Evolutionary conservation across 2,888 invertebrate genomes (phyloP).

Genomic region (Lymantria monacha): DNA sequence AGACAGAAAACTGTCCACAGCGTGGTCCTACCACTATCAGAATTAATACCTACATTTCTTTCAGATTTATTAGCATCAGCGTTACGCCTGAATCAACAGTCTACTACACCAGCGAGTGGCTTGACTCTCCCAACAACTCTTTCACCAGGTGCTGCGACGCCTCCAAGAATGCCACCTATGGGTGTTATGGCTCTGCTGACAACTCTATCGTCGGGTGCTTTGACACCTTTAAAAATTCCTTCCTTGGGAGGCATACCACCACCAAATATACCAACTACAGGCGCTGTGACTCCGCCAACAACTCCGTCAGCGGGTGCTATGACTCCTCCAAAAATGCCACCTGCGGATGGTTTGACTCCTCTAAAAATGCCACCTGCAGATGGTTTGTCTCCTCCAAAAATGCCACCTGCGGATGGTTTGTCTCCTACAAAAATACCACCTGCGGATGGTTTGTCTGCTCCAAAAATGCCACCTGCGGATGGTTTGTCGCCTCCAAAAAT

Average conservation of each 20-base stretch:
- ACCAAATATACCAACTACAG: background rate
- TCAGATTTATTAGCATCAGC: too few relatives aligned
- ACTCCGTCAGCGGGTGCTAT: background rate
- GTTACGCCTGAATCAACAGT: too few relatives aligned
- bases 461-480: background rate
- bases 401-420: background rate
- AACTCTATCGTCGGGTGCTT: background rate
- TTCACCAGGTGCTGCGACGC: too few relatives aligned
- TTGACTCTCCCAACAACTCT: too few relatives aligned
- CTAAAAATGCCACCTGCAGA: background rate
- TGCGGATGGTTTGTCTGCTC: background rate
- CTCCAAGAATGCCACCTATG: background rate
- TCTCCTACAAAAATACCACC: background rate
- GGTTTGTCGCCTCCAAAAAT: background rate
- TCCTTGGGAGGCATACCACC: too few relatives aligned
- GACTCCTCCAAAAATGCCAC: background rate
- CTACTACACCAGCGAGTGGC: too few relatives aligned
- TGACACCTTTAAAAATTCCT: background rate
- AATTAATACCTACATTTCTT: too few relatives aligned
- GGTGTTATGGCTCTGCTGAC: background rate
- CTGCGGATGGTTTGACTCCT: background rate
- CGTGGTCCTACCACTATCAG: too few relatives aligned
- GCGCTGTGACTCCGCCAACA: background rate
- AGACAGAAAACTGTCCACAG: too few relatives aligned
- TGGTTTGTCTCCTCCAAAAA: background rate